phyloP scores from a whole-genome alignment of 2,888 invertebrate species.

The Sicus ferrugineus region DNA sequence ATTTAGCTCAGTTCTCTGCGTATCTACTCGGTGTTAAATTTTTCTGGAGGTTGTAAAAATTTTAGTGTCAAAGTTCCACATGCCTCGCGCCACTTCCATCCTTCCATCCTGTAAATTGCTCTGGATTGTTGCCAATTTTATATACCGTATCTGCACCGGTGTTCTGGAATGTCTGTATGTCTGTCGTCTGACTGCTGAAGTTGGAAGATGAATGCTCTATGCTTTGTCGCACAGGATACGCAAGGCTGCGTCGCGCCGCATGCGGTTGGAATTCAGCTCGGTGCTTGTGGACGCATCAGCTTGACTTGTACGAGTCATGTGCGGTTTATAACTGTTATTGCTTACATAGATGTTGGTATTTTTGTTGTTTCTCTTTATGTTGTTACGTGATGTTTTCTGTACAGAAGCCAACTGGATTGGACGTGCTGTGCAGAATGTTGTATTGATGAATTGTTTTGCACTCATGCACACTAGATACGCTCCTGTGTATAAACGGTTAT shows the following conservation, averaged over 20 bases:
- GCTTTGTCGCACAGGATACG: neutral
- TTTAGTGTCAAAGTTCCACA: neutral
- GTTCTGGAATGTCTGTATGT: neutral
- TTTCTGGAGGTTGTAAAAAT: neutral
- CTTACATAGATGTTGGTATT: neutral
- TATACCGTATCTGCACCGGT: neutral
- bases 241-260: neutral
- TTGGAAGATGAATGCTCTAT: neutral
- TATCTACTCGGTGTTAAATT: neutral
- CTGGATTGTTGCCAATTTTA: conserved; percentile 22
- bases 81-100: neutral
- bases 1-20: neutral
- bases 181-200: conserved; percentile 3
- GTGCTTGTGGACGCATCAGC: conserved; percentile 11
- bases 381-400: too few relatives aligned
- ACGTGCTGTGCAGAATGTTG: too few relatives aligned
- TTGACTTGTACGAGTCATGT: conserved; percentile 12
- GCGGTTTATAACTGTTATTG: neutral
- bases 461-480: too few relatives aligned
- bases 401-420: too few relatives aligned
- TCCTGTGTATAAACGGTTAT: too few relatives aligned
- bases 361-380: conserved; percentile 4
- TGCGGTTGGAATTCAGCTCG: neutral
- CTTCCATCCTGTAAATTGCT: neutral
- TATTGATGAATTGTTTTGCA: too few relatives aligned